Percentiles rank a stretch among this genome's conserved stretches.
Conservation (phyloP, 2,888 invertebrate species). For the Coremacera marginata region DNA sequence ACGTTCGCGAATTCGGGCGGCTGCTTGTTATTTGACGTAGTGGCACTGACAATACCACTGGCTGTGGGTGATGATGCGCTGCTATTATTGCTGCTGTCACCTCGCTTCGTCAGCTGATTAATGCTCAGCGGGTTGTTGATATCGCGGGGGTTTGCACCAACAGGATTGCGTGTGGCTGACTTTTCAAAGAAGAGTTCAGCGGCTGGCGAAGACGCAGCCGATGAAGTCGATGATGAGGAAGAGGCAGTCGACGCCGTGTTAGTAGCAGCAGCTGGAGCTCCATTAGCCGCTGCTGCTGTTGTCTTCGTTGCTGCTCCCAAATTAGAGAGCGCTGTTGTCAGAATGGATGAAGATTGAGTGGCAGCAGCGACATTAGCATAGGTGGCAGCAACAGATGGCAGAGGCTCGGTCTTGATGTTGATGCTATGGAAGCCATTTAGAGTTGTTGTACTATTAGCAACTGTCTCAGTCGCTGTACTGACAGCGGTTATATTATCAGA, state of each 20-base stretch:
- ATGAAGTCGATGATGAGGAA: conserved; percentile 38
- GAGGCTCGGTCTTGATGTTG: conserved; percentile 5
- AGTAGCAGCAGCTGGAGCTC: conserved; percentile 55
- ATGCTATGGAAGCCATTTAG: conserved; percentile 30
- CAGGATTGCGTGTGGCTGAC: conserved; percentile 76
- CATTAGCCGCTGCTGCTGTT: conserved; percentile 58
- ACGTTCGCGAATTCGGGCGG: not conserved
- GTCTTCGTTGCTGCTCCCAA: conserved; percentile 29
- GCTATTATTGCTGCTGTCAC: conserved; percentile 48
- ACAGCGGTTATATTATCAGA: not conserved
- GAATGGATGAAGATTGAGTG: not conserved
- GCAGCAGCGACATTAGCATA: conserved; percentile 7
- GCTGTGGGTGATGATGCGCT: conserved; percentile 40
- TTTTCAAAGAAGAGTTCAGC: conserved; percentile 66
- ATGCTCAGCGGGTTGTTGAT: conserved; percentile 93
- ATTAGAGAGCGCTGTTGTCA: not conserved
- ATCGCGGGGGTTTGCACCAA: conserved; percentile 92
- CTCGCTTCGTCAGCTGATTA: conserved; percentile 85
- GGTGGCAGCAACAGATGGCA: conserved; percentile 23
- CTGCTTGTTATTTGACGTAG: not conserved
- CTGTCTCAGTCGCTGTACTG: not conserved
- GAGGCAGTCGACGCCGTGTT: conserved; percentile 33
- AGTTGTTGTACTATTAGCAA: not conserved
- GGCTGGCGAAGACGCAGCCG: conserved; percentile 48
- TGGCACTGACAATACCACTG: conserved; percentile 38